phyloP scores from a whole-genome alignment of 2,113 vertebrate genomes.

The Peromyscus leucopus region DNA sequence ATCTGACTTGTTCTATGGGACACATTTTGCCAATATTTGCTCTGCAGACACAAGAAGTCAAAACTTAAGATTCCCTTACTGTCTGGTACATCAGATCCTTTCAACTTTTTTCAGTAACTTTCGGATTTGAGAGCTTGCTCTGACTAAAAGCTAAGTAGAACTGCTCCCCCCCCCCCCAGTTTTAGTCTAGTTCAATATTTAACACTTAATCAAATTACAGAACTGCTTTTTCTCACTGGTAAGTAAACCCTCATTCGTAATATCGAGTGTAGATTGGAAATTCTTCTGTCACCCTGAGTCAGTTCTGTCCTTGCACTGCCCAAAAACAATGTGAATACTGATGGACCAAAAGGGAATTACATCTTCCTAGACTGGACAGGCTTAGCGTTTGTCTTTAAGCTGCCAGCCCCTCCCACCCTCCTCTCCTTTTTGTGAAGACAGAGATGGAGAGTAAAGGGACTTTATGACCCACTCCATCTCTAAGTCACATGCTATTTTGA shows the following conservation, averaged over 20 bases:
- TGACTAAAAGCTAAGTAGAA: slow-evolving; percentile 47
- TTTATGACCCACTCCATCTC: slow-evolving; percentile 44
- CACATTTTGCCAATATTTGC: slow-evolving; percentile 7
- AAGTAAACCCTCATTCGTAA: slow-evolving; percentile 35
- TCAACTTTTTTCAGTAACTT: slow-evolving; percentile 50
- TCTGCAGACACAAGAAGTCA: slow-evolving; percentile 13
- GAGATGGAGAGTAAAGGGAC: slow-evolving; percentile 34
- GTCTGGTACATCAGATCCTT: background rate
- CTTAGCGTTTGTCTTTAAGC: slow-evolving; percentile 36
- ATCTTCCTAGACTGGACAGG: slow-evolving; percentile 32
- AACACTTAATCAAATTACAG: slow-evolving; percentile 32
- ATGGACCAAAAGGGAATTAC: slow-evolving; percentile 1
- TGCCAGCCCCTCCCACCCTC: background rate
- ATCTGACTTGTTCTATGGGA: background rate
- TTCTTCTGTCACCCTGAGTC: slow-evolving; percentile 18
- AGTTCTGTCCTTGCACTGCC: slow-evolving; percentile 19
- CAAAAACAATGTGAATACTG: slow-evolving; percentile 40
- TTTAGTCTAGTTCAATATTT: background rate
- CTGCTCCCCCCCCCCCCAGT: background rate
- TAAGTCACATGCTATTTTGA: slow-evolving; percentile 50
- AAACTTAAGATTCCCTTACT: slow-evolving; percentile 35
- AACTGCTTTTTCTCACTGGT: slow-evolving; percentile 3
- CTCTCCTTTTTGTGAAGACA: background rate
- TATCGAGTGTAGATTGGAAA: background rate
- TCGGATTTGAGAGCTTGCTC: slow-evolving; percentile 6